phyloP scores from a whole-genome alignment of 2,888 invertebrate genomes.

The Pseudococcus longispinus region DNA sequence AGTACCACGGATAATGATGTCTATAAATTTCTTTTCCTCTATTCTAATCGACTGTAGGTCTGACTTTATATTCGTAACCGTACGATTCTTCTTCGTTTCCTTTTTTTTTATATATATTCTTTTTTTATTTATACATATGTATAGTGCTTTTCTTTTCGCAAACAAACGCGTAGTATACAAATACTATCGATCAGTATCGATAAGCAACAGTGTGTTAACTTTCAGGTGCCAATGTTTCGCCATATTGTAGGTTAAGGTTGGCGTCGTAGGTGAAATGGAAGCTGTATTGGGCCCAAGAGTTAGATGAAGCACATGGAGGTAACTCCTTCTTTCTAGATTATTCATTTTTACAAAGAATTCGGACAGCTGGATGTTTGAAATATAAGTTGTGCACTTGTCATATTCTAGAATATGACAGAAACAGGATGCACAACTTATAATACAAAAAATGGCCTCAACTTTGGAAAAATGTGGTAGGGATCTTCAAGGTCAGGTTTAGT shows the following conservation, averaged over 20 bases:
- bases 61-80: constrained; percentile 49
- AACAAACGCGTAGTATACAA: neutral
- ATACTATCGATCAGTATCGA: constrained; percentile 4
- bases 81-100: neutral
- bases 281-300: too few species aligned
- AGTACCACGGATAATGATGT: constrained; percentile 56
- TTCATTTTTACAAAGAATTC: neutral
- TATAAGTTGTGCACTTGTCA: neutral
- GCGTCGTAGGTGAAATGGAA: neutral
- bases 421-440: neutral
- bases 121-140: neutral
- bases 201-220: neutral
- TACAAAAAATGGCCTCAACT: neutral
- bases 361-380: neutral
- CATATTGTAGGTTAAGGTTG: neutral
- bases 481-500: too few species aligned
- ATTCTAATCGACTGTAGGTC: constrained; percentile 52
- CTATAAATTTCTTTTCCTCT: constrained; percentile 54
- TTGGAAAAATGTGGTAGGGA: too few species aligned
- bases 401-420: neutral
- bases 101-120: neutral
- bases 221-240: neutral
- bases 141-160: neutral
- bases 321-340: neutral
- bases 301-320: neutral